A percentile compares a stretch with the other conserved stretches of the same genome.
Evolutionary conservation across 2,797 vertebrate genomes (phyloP).

Genomic region (Phrynocephalus vlangalii): DNA sequence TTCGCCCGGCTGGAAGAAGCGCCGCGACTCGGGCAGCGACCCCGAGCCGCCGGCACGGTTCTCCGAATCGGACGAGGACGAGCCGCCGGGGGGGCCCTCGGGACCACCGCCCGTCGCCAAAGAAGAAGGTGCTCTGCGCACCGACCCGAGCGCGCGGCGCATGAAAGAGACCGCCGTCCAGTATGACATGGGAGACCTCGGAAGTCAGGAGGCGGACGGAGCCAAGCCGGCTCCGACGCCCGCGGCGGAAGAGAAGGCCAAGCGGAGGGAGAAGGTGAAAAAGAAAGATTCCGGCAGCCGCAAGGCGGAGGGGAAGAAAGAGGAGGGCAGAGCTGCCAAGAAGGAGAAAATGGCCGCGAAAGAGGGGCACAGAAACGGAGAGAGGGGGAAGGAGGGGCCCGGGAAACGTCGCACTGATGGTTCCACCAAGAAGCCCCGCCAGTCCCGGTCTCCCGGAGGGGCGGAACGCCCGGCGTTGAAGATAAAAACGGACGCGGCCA

Average conservation of each 20-base stretch:
- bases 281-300: slow-evolving; percentile 66
- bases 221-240: slow-evolving; percentile 56
- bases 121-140: slow-evolving; percentile 61
- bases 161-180: slow-evolving; percentile 70
- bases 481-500: slow-evolving; percentile 23
- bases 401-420: slow-evolving; percentile 53
- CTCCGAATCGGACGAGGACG: slow-evolving; percentile 88
- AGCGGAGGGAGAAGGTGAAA: slow-evolving; percentile 76
- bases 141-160: slow-evolving; percentile 44
- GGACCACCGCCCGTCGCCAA: slow-evolving; percentile 61
- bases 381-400: slow-evolving; percentile 75
- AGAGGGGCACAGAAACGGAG: slow-evolving; percentile 70
- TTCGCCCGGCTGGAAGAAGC: slow-evolving; percentile 80
- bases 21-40: slow-evolving; percentile 60
- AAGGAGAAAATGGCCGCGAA: slow-evolving; percentile 58
- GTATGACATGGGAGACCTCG: slow-evolving; percentile 68
- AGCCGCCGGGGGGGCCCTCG: slow-evolving; percentile 73
- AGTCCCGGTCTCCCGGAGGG: slow-evolving; percentile 66
- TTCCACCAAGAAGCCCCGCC: slow-evolving; percentile 73
- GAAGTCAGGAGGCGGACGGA: slow-evolving; percentile 41
- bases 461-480: slow-evolving; percentile 76
- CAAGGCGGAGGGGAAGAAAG: slow-evolving; percentile 62
- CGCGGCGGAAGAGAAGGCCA: slow-evolving; percentile 73
- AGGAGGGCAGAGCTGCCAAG: slow-evolving; percentile 61
- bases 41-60: slow-evolving; percentile 76